A percentile compares a stretch with the other conserved stretches of the same genome.
phyloP scores from a whole-genome alignment of 2,797 vertebrate species.

The Pteropus rufus region DNA sequence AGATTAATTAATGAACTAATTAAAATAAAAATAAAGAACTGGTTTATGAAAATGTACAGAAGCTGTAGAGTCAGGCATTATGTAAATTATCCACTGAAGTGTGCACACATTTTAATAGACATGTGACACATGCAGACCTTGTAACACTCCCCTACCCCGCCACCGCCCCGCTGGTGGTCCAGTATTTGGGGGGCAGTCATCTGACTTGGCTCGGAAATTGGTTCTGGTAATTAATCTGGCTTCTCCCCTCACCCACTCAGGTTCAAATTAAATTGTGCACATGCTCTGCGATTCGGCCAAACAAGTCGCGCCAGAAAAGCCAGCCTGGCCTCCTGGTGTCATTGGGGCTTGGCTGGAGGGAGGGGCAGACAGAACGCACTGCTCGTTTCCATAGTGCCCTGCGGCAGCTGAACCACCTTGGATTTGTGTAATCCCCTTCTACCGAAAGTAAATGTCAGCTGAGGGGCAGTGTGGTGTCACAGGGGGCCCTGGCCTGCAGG shows the following conservation, averaged over 20 bases:
- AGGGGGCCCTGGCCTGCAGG: not conserved
- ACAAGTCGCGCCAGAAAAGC: not conserved
- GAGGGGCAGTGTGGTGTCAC: not conserved
- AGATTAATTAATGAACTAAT: not conserved
- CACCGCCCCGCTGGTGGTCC: not conserved
- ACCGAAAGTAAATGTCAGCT: constrained; percentile 45
- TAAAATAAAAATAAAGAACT: not conserved
- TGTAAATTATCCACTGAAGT: not conserved
- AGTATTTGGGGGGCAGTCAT: not conserved
- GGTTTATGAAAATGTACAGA: not conserved
- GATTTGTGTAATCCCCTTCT: constrained; percentile 55
- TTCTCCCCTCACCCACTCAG: not conserved
- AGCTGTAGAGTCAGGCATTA: not conserved
- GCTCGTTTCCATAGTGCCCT: constrained; percentile 19
- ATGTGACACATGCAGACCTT: not conserved
- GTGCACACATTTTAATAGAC: not conserved
- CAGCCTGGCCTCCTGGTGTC: not conserved
- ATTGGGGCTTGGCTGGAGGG: not conserved
- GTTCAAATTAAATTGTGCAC: constrained; percentile 6
- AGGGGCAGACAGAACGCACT: not conserved
- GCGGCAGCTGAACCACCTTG: not conserved
- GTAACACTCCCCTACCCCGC: not conserved
- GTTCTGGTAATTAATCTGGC: not conserved
- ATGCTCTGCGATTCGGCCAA: not conserved
- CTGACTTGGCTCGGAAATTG: not conserved